Evolutionary conservation across 1,140 invertebrate genomes (phyloP).

Genomic region (Anadara kagoshimensis): DNA sequence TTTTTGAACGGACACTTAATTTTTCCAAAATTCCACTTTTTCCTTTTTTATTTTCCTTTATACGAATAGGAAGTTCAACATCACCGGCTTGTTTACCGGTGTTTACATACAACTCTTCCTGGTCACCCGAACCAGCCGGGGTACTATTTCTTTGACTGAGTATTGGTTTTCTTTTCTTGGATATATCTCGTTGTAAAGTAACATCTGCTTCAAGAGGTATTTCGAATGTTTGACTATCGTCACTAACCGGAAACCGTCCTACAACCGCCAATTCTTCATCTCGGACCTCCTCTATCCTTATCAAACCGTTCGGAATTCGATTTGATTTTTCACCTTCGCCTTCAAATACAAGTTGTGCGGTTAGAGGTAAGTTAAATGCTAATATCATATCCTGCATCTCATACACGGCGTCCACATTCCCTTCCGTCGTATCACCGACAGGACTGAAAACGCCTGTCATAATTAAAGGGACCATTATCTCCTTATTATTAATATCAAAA

Average conservation of each 20-base stretch:
- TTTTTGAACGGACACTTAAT: conserved; percentile 59
- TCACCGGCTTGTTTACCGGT: background rate
- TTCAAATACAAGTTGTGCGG: conserved; percentile 61
- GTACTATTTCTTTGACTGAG: conserved; percentile 12
- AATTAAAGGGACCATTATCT: conserved; percentile 68
- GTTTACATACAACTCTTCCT: conserved; percentile 26
- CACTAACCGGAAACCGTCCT: conserved; percentile 38
- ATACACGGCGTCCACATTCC: conserved; percentile 67
- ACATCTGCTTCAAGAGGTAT: conserved; percentile 56
- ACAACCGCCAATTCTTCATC: conserved; percentile 57
- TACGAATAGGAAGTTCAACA: conserved; percentile 56
- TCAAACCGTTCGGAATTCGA: conserved; percentile 49
- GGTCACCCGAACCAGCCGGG: background rate
- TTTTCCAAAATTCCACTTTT: conserved; percentile 63
- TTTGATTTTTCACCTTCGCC: conserved; percentile 35
- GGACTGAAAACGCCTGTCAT: conserved; percentile 70
- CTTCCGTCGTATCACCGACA: conserved; percentile 55
- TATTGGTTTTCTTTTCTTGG: conserved; percentile 39
- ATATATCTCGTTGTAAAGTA: conserved; percentile 49
- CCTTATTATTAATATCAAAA: conserved; percentile 53
- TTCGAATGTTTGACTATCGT: conserved; percentile 48
- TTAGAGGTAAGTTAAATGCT: conserved; percentile 64
- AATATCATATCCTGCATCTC: conserved; percentile 65
- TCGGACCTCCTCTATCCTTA: conserved; percentile 52
- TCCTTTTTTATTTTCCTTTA: conserved; percentile 60